phyloP scores from a whole-genome alignment of 1,140 invertebrate genomes.

The Trichoplusia ni region DNA sequence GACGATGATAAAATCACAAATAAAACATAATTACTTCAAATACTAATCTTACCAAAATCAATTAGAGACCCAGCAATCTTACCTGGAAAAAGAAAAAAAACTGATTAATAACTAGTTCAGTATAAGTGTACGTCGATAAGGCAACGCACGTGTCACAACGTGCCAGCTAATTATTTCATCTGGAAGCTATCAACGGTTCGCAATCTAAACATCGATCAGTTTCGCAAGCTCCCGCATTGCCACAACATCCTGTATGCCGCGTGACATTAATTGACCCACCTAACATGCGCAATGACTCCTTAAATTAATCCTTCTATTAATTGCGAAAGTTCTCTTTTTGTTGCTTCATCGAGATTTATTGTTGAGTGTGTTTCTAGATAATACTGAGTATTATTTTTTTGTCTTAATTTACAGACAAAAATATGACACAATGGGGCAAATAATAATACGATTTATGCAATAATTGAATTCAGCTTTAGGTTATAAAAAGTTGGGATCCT shows the following conservation, averaged over 20 bases:
- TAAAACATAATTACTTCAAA: too few species aligned
- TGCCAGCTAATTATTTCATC: conserved; percentile 6
- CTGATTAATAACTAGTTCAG: neutral
- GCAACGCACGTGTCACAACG: conserved; percentile 6
- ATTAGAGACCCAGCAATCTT: conserved; percentile 29
- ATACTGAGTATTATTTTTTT: too few species aligned
- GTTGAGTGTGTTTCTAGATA: too few species aligned
- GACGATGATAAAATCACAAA: too few species aligned
- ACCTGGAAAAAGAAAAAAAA: conserved; percentile 54
- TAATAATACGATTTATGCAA: too few species aligned
- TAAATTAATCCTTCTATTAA: neutral
- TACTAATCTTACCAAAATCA: neutral
- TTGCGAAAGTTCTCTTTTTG: neutral
- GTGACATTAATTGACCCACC: conserved; percentile 37
- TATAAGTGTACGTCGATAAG: neutral
- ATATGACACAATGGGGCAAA: too few species aligned
- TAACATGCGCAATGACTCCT: conserved; percentile 19
- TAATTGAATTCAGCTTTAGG: too few species aligned
- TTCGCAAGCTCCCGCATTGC: conserved; percentile 41
- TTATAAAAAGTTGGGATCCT: too few species aligned
- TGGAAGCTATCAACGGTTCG: neutral
- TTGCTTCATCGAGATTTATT: too few species aligned
- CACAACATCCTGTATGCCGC: conserved; percentile 43
- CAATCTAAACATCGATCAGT: conserved; percentile 43
- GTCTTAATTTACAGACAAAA: too few species aligned